A percentile compares a stretch with the other conserved stretches of the same genome.
phyloP scores from a whole-genome alignment of 1,140 invertebrate species.

The Solenopsis invicta region DNA sequence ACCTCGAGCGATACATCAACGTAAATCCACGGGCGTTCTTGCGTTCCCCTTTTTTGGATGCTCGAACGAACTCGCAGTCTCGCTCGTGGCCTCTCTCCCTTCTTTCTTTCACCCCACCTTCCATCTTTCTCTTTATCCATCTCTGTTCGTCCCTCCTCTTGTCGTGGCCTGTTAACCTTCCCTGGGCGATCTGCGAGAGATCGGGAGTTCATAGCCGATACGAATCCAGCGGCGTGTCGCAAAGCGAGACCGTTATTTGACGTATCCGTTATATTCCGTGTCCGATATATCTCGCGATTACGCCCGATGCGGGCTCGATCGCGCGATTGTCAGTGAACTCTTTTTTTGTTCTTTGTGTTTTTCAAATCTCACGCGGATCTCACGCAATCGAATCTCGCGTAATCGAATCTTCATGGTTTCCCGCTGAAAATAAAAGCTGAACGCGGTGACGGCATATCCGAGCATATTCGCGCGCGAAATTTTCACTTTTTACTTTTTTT shows the following conservation, averaged over 20 bases:
- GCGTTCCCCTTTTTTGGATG: slow-evolving; percentile 63
- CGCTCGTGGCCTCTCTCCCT: slow-evolving; percentile 47
- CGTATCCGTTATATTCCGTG: slow-evolving; percentile 13
- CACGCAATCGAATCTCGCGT: slow-evolving; percentile 1
- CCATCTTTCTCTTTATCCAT: not conserved
- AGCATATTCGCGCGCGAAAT: slow-evolving; percentile 3
- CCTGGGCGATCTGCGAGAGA: slow-evolving; percentile 44
- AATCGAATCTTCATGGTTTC: slow-evolving; percentile 19
- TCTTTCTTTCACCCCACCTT: not conserved
- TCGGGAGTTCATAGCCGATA: slow-evolving; percentile 54
- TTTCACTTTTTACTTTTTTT: slow-evolving; percentile 18
- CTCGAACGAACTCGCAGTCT: slow-evolving; percentile 58
- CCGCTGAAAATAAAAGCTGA: slow-evolving; percentile 42
- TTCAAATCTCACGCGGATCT: slow-evolving; percentile 15
- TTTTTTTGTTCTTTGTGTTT: slow-evolving; percentile 22
- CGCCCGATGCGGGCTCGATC: slow-evolving; percentile 35
- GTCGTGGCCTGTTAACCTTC: slow-evolving; percentile 51
- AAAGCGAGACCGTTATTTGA: slow-evolving; percentile 40
- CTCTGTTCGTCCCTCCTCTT: slow-evolving; percentile 36
- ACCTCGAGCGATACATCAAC: slow-evolving; percentile 77
- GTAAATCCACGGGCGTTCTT: slow-evolving; percentile 77
- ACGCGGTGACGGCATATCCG: too few relatives aligned
- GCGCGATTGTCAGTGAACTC: slow-evolving; percentile 17
- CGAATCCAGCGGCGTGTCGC: slow-evolving; percentile 48
- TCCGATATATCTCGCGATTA: slow-evolving; percentile 8